phyloP scores from a whole-genome alignment of 1,140 invertebrate genomes.

The Lepidurus arcticus region DNA sequence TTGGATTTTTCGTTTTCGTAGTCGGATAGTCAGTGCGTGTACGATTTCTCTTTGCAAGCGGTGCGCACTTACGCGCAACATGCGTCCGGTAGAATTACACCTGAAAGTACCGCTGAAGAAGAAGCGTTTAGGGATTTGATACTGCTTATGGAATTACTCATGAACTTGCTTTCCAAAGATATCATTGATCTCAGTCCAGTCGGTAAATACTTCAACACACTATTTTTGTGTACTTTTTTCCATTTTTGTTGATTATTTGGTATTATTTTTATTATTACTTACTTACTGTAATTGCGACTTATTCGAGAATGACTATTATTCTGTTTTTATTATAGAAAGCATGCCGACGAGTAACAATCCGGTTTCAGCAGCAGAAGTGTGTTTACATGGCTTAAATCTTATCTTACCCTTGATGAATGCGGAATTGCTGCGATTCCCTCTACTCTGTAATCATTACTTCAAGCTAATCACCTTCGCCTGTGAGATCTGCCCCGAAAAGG shows the following conservation, averaged over 20 bases:
- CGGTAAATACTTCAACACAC: not conserved
- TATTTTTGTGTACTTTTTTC: too few species aligned
- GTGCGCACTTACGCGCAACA: conserved; percentile 66
- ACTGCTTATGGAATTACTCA: conserved; percentile 63
- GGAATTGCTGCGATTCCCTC: conserved; percentile 65
- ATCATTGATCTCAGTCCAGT: conserved; percentile 54
- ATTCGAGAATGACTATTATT: not conserved
- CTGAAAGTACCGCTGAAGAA: conserved; percentile 55
- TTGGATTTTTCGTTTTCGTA: conserved; percentile 40
- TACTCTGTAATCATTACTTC: conserved; percentile 57
- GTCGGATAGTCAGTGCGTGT: conserved; percentile 54
- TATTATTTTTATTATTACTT: too few species aligned
- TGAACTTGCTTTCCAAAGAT: conserved; percentile 63
- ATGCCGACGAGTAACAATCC: conserved; percentile 42
- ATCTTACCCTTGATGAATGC: conserved; percentile 68
- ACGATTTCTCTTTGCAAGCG: conserved; percentile 55
- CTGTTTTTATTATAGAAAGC: conserved; percentile 32
- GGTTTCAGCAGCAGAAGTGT: conserved; percentile 57
- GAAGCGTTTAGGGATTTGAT: conserved; percentile 66
- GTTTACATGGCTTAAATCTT: conserved; percentile 62
- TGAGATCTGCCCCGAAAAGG: conserved; percentile 60
- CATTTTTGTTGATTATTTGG: too few species aligned
- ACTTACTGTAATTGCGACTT: too few species aligned
- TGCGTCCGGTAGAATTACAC: conserved; percentile 46
- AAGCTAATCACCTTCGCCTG: conserved; percentile 60